Base-by-base conservation (phyloP, 2,888 invertebrate genomes). In the Dynastes tityus region DNA sequence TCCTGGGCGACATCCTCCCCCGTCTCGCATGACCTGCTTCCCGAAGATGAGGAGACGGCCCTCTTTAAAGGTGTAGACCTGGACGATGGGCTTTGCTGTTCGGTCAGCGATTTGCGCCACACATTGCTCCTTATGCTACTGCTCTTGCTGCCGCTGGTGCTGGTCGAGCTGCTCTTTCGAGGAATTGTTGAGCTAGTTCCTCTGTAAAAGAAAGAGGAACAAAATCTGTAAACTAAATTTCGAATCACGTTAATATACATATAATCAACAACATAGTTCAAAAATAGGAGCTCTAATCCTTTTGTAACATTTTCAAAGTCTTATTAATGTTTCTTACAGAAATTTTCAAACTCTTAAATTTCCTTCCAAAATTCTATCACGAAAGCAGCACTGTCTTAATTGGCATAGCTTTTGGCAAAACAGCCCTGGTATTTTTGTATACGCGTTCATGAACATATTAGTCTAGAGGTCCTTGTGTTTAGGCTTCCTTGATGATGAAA, bases 1-100 rank as follows among this genome's bases (percentile, higher is more conserved):
- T 86, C 90, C 86, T 76, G 90, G 89, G 87, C 91, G 89, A 84
- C 92, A 90, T 87, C 92, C 91, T 85, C 91, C 91, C 89, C 92
- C 89, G 88, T 84, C 82, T 88, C 88, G 83, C 86, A 87, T 81
- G 87, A 86, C 71, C 86, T 85, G 73, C 73, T 58, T 73, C 82
- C 83, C 78, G 87, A 86, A 61, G 86, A 83, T 82, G 83, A 84
- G 65, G 87, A 82, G 89, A 90, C 90, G 90, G 90, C 89, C 89
- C 88, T 88, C 88, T 88, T 89, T 89, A 89, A 90, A 89, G 90
- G 89, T 89, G 90, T 89, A 89, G 89, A 90, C 89, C 90, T 90
- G 16, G 77, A 63, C 45, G 76, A 73, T 13, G 73, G 76, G 89
- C 89, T 90, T 89, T 89, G 88, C 86, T 86, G 88, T 83, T 86